These are phyloP conservation scores for Metridium senile DNA, from an alignment of 92 coral and sea anemone species.

Conservation along the genomic window DNA sequence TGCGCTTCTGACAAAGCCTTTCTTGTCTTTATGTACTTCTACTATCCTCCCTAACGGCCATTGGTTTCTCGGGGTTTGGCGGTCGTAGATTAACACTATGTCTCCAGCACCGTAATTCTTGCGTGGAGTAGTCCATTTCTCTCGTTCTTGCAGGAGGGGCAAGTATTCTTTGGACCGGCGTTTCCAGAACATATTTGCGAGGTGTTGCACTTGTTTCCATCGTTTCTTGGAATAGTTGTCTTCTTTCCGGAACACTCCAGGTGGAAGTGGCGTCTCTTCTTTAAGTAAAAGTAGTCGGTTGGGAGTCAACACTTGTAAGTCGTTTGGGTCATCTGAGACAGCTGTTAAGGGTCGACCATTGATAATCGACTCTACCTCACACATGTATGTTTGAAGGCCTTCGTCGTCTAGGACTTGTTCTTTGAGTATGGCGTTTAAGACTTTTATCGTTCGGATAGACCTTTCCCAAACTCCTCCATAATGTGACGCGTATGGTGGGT, in stretches of 20 bases:
- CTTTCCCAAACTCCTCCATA: not conserved
- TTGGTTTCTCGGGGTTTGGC: slow-evolving; percentile 4
- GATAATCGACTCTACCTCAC: slow-evolving; percentile 12
- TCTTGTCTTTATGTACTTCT: slow-evolving; percentile 8
- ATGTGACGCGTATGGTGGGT: not conserved
- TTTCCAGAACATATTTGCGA: slow-evolving; percentile 15
- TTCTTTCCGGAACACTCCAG: slow-evolving; percentile 17
- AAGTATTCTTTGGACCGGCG: slow-evolving; percentile 15
- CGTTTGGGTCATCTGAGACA: slow-evolving; percentile 17
- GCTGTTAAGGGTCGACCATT: slow-evolving; percentile 17
- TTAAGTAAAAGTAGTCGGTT: slow-evolving; percentile 16
- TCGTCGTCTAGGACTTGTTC: slow-evolving; percentile 22
- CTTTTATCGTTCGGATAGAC: not conserved
- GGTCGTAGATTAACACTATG: slow-evolving; percentile 2
- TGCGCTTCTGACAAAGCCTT: slow-evolving; percentile 2
- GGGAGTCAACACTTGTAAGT: slow-evolving; percentile 17
- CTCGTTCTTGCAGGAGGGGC: slow-evolving; percentile 1
- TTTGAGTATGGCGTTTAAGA: slow-evolving; percentile 1
- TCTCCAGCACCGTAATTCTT: slow-evolving; percentile 8
- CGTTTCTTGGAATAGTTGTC: slow-evolving; percentile 6
- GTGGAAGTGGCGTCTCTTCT: slow-evolving; percentile 11
- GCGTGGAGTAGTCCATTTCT: slow-evolving; percentile 2
- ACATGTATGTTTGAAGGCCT: slow-evolving; percentile 14
- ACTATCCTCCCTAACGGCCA: slow-evolving; percentile 19
- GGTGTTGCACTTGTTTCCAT: slow-evolving; percentile 18